phyloP scores from a whole-genome alignment of 1,140 invertebrate genomes.

The Brachionus manjavacas region DNA sequence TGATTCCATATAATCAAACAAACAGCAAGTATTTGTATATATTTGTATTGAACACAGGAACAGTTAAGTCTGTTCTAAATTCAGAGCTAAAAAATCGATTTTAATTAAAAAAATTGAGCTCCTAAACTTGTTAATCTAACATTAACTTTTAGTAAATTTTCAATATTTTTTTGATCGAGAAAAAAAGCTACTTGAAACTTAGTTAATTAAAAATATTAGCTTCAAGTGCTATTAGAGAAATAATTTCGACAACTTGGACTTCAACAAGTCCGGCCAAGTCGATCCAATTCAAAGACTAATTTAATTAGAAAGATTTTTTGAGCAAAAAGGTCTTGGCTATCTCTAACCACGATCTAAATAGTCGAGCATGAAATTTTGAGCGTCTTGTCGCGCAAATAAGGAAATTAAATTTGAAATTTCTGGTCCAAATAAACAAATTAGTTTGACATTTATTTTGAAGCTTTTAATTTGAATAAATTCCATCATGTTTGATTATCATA shows the following conservation, averaged over 20 bases:
- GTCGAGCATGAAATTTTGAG: neutral
- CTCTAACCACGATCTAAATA: neutral
- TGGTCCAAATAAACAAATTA: neutral
- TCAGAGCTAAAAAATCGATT: neutral
- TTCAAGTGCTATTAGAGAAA: neutral
- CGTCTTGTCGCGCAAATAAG: neutral
- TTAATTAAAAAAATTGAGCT: neutral
- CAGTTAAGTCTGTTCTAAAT: neutral
- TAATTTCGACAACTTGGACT: neutral
- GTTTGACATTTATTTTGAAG: neutral
- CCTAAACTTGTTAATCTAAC: neutral
- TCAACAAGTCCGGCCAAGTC: neutral
- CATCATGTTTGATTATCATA: neutral
- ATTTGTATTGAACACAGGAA: neutral
- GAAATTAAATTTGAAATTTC: neutral
- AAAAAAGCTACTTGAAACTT: neutral
- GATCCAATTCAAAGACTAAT: neutral
- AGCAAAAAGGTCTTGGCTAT: neutral
- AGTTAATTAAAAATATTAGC: slow-evolving; percentile 6
- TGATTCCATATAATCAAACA: neutral
- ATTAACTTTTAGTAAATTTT: neutral
- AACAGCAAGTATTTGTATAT: neutral
- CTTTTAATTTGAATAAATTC: neutral
- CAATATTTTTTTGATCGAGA: neutral
- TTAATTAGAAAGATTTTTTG: neutral